Evolutionary conservation across 2,797 vertebrate species (phyloP), one percentile per base, ranked within the genome.

Genomic region (Lithobates sylvaticus): DNA sequence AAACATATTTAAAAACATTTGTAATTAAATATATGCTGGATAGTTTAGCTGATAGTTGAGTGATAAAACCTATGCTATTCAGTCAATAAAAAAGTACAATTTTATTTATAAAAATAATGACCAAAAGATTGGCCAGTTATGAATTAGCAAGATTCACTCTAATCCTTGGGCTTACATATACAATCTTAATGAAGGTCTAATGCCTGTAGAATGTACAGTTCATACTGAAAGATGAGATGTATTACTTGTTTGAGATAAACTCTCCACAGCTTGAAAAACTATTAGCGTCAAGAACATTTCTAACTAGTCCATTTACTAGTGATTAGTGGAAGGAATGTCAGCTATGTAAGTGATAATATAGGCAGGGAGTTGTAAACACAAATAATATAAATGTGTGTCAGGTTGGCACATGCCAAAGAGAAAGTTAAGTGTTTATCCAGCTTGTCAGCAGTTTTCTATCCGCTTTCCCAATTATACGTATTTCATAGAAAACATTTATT

Each of bases 341-440:
- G 32, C 81, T 82, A 86, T 86, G 80, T 83, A 86, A 83, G 75
- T 86, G 85, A 86, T 86, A 86, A 34, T 73, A 86, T 72, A 86
- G 72, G 74, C 85, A 72, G 67, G 67, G 68, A 81, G 78, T 78
- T 83, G 74, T 83, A 82, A 83, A 86, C 79, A 77, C 81, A 77
- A 82, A 86, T 86, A 86, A 86, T 83, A 76, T 78, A 83, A 86
- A 86, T 83, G 85, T 83, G 79, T 83, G 85, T 72, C 54, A 86
- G 79, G 67, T 78, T 76, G 74, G 84, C 78, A 86, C 68, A 83
- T 83, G 85, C 74, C 85, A 86, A 83, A 73, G 39, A 78, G 74
- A 78, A 78, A 83, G 74, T 86, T 58, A 86, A 23, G 75, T 83
- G 85, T 86, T 86, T 86, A 86, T 83, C 85, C 80, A 65, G 27